A percentile compares a stretch with the other conserved stretches of the same genome.
Conservation (phyloP, 2,888 invertebrate species). For the Lamproptera curius region DNA sequence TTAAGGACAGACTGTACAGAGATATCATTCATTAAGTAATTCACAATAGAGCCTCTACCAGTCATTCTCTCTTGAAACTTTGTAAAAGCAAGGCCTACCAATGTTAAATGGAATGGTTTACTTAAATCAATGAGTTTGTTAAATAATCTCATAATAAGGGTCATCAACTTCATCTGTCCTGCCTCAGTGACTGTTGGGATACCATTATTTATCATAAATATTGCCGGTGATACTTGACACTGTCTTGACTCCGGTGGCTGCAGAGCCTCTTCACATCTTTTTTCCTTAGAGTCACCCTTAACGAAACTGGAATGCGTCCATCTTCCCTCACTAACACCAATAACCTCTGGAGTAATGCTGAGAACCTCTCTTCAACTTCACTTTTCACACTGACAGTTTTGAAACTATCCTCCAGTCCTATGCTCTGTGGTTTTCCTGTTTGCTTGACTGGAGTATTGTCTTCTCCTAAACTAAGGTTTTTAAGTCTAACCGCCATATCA, state of each 20-base stretch:
- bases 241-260: slow-evolving; percentile 87
- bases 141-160: slow-evolving; percentile 85
- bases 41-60: slow-evolving; percentile 84
- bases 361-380: slow-evolving; percentile 86
- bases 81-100: slow-evolving; percentile 89
- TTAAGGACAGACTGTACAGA: slow-evolving; percentile 87
- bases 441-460: slow-evolving; percentile 85
- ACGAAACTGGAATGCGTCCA: slow-evolving; percentile 86
- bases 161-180: slow-evolving; percentile 82
- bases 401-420: slow-evolving; percentile 89
- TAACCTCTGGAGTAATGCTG: slow-evolving; percentile 82
- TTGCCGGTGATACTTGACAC: slow-evolving; percentile 83
- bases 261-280: slow-evolving; percentile 82
- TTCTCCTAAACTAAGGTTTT: slow-evolving; percentile 85
- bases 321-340: slow-evolving; percentile 86
- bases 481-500: slow-evolving; percentile 83
- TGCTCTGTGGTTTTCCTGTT: slow-evolving; percentile 87
- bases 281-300: slow-evolving; percentile 86
- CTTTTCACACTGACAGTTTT: slow-evolving; percentile 83
- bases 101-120: slow-evolving; percentile 87
- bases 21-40: slow-evolving; percentile 86
- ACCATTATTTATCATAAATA: slow-evolving; percentile 75
- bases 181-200: slow-evolving; percentile 69
- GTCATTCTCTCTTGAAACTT: slow-evolving; percentile 86
- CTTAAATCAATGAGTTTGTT: slow-evolving; percentile 84